These are phyloP conservation scores for Montipora cactus DNA, from an alignment of 64 coral and sea anemone species.

Conservation along the genomic window DNA sequence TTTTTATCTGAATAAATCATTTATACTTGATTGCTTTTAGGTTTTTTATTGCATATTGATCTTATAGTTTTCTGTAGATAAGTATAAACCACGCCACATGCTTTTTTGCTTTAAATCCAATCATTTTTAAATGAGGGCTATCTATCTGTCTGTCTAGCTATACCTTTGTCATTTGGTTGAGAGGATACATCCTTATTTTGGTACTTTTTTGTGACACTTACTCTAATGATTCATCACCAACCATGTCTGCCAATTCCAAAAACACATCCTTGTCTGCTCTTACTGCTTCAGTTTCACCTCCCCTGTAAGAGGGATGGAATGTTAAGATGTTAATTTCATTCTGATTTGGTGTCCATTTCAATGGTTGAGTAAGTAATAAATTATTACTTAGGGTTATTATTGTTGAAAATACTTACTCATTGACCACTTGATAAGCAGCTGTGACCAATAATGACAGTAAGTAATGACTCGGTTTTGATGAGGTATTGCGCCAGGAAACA, in stretches of 20 bases:
- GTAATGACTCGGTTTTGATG: constrained; percentile 80
- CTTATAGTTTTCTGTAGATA: too few species aligned
- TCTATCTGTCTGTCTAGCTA: too few species aligned
- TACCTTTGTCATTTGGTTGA: too few species aligned
- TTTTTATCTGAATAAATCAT: too few species aligned
- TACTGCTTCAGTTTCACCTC: constrained; percentile 42
- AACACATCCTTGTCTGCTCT: constrained; percentile 91
- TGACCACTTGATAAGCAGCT: constrained; percentile 86
- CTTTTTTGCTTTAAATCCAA: too few species aligned
- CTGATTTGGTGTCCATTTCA: not conserved
- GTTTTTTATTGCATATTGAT: too few species aligned
- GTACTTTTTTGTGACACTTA: constrained; percentile 42
- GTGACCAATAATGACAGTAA: constrained; percentile 82
- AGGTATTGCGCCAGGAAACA: constrained; percentile 75
- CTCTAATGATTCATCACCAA: constrained; percentile 88
- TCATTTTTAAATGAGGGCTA: too few species aligned
- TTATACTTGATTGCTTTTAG: too few species aligned
- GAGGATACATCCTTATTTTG: not conserved
- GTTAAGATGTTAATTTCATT: not conserved
- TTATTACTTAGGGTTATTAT: not conserved
- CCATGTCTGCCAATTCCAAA: constrained; percentile 89
- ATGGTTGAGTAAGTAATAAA: not conserved
- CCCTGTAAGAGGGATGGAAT: not conserved
- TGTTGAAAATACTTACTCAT: constrained; percentile 67
- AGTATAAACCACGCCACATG: too few species aligned